Evolutionary conservation across 2,888 invertebrate genomes (phyloP).

Genomic region (Mythimna lalbum): DNA sequence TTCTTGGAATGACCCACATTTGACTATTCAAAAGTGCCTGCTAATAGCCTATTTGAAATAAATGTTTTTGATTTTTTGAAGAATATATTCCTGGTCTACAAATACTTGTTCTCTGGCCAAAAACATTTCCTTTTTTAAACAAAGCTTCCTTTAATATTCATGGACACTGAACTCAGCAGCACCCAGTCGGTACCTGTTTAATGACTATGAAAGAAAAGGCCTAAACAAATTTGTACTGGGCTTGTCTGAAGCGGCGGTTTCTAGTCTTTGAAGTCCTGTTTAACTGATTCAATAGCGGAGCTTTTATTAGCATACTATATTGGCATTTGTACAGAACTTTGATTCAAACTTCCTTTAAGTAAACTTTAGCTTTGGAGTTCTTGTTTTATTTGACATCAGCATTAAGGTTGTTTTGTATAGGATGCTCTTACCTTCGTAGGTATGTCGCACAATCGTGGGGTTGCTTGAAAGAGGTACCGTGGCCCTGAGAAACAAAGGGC

Average conservation of each 20-base stretch:
- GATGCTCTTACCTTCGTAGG: background rate
- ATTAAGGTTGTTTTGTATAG: constrained; percentile 14
- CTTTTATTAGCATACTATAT: constrained; percentile 43
- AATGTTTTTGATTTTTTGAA: too few species aligned
- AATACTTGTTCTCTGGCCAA: background rate
- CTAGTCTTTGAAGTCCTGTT: constrained; percentile 31
- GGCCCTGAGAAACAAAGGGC: too few species aligned
- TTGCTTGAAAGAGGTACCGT: background rate
- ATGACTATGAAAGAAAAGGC: constrained; percentile 23
- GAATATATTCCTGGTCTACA: too few species aligned
- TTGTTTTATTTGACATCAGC: constrained; percentile 18
- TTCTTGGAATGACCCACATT: too few species aligned
- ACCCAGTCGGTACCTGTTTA: constrained; percentile 2
- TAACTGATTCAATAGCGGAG: constrained; percentile 43
- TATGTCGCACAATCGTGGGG: background rate
- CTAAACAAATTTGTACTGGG: constrained; percentile 9
- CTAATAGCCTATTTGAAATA: too few species aligned
- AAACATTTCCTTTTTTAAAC: background rate
- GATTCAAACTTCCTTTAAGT: constrained; percentile 30
- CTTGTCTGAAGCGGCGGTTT: constrained; percentile 5
- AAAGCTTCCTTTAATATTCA: background rate
- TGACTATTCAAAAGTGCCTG: too few species aligned
- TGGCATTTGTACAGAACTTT: constrained; percentile 45
- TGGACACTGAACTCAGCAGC: background rate
- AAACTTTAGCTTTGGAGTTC: constrained; percentile 23